Percentiles rank a stretch among this genome's conserved stretches.
Evolutionary conservation across 2,113 vertebrate genomes (phyloP).

Genomic region (Haplochromis vanheusdeni): DNA sequence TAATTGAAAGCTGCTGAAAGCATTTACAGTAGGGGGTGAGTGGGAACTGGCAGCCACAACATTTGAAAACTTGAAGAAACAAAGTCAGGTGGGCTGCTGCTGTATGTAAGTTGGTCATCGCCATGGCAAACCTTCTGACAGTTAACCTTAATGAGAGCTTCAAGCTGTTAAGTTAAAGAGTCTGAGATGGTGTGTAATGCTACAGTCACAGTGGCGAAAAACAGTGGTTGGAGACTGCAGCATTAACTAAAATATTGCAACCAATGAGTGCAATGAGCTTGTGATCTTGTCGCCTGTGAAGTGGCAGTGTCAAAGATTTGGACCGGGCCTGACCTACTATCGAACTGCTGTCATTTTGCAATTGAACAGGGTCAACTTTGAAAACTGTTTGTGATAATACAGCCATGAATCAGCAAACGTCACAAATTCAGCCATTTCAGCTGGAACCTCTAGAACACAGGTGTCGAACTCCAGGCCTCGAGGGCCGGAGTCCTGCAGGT

Average conservation of each 20-base stretch:
- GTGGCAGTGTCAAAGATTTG: background rate
- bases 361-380: background rate
- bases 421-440: too few species aligned
- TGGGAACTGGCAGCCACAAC: background rate
- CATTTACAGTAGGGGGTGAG: background rate
- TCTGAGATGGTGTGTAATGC: background rate
- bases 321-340: background rate
- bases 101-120: background rate
- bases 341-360: background rate
- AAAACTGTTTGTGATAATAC: background rate
- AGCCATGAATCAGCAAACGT: background rate
- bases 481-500: background rate
- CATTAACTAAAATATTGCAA: background rate
- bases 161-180: background rate
- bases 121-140: background rate
- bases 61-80: background rate
- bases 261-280: background rate
- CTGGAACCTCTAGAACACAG: background rate
- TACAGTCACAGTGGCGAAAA: background rate
- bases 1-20: constrained; percentile 45
- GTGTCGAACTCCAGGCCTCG: background rate
- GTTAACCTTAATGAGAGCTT: background rate
- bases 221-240: background rate
- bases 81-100: background rate
- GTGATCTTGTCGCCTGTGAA: background rate